Percentiles rank a stretch among this genome's conserved stretches.
Evolutionary conservation across 2,797 vertebrate genomes (phyloP).

Genomic region (Trachurus trachurus): DNA sequence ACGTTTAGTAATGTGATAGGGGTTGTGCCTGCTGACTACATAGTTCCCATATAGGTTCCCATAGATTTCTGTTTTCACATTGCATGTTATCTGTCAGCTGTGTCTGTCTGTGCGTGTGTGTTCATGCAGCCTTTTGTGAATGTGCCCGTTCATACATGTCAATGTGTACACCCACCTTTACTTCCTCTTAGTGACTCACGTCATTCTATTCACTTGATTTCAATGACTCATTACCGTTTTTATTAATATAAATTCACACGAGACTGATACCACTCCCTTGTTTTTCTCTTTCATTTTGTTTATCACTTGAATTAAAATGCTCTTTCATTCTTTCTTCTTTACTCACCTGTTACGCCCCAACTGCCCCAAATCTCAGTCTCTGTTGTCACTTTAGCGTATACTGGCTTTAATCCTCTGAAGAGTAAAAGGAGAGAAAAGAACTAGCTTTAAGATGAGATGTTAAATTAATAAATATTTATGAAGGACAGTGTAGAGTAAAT

Average conservation of each 20-base stretch:
- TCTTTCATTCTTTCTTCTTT: not conserved
- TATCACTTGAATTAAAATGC: not conserved
- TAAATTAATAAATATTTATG: not conserved
- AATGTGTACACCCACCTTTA: constrained; percentile 3
- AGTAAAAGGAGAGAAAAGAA: constrained; percentile 3
- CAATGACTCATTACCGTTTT: constrained; percentile 40
- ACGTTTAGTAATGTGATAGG: constrained; percentile 9
- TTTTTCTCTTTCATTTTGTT: constrained; percentile 15
- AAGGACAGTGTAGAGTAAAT: too few species aligned
- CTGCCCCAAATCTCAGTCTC: not conserved
- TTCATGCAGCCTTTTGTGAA: not conserved
- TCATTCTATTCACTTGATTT: constrained; percentile 25
- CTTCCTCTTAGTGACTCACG: constrained; percentile 49
- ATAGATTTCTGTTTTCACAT: constrained; percentile 11
- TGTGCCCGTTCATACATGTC: constrained; percentile 49
- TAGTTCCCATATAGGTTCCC: not conserved
- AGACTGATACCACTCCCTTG: constrained; percentile 37
- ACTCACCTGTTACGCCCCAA: not conserved
- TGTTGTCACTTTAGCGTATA: constrained; percentile 10
- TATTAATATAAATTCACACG: constrained; percentile 4
- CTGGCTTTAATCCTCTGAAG: constrained; percentile 29
- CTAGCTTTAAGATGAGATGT: constrained; percentile 1
- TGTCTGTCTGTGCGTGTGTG: not conserved
- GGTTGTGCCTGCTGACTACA: constrained; percentile 35
- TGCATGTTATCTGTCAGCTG: constrained; percentile 7